These are phyloP conservation scores for Lasioglossum figueresi DNA, from an alignment of 2,888 invertebrate species.

Conservation along the genomic window DNA sequence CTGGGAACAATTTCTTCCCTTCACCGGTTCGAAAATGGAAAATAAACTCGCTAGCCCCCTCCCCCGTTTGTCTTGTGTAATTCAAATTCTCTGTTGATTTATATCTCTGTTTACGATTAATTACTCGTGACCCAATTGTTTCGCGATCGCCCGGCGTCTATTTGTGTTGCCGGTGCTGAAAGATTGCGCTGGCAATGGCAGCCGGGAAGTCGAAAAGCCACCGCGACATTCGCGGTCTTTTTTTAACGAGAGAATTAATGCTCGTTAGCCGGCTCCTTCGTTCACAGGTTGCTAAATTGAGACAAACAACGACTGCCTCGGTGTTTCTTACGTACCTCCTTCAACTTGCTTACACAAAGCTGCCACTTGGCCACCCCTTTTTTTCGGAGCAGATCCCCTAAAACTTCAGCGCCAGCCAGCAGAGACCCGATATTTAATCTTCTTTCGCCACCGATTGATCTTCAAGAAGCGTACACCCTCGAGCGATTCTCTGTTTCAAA, in stretches of 20 bases:
- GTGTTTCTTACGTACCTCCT: neutral
- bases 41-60: neutral
- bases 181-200: neutral
- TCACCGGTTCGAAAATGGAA: neutral
- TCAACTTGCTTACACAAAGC: neutral
- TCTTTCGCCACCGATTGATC: neutral
- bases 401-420: neutral
- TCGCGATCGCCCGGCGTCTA: neutral
- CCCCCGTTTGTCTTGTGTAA: neutral
- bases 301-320: neutral
- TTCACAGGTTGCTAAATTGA: neutral
- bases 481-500: neutral
- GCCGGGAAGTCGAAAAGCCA: neutral
- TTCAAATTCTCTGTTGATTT: neutral
- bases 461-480: neutral
- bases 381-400: neutral
- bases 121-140: neutral
- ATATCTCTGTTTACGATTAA: slow-evolving; percentile 1
- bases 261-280: neutral
- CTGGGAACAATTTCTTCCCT: neutral
- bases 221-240: neutral
- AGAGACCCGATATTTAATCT: neutral
- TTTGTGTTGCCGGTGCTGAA: neutral
- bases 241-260: neutral
- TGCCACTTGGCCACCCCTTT: neutral